Conservation (phyloP, 2,797 vertebrate species). For the Perodicticus potto region DNA sequence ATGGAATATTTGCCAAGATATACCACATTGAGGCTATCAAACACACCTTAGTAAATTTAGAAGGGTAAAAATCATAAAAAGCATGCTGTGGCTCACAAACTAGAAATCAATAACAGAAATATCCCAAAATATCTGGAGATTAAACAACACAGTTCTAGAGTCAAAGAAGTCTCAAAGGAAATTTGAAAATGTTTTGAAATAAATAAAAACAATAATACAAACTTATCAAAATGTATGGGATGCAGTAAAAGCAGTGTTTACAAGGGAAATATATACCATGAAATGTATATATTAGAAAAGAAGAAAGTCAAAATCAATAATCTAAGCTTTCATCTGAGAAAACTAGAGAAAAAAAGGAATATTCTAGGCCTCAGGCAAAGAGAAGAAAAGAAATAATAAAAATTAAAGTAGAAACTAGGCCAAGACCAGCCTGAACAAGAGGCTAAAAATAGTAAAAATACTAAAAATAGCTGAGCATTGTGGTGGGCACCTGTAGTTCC, state of each 20-base stretch:
- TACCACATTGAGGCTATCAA: background rate
- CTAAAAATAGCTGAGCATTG: too few species aligned
- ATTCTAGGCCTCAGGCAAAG: background rate
- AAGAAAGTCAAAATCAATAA: background rate
- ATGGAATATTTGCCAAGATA: background rate
- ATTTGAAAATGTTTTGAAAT: background rate
- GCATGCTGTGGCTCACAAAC: background rate
- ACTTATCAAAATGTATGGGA: background rate
- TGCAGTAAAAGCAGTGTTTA: background rate
- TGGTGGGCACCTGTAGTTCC: too few species aligned
- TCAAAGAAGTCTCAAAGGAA: constrained; percentile 11
- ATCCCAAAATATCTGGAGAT: background rate
- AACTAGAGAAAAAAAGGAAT: background rate
- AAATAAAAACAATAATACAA: background rate
- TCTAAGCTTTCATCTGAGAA: background rate
- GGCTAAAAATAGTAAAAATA: too few species aligned
- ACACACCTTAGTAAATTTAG: background rate
- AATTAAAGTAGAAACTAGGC: background rate
- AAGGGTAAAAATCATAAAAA: background rate
- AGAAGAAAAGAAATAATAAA: constrained; percentile 15
- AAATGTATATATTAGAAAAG: background rate
- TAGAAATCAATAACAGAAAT: background rate
- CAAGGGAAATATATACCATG: background rate
- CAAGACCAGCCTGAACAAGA: too few species aligned
- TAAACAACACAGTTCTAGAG: background rate